phyloP scores from a whole-genome alignment of 2,113 vertebrate genomes.

The Scomber japonicus region DNA sequence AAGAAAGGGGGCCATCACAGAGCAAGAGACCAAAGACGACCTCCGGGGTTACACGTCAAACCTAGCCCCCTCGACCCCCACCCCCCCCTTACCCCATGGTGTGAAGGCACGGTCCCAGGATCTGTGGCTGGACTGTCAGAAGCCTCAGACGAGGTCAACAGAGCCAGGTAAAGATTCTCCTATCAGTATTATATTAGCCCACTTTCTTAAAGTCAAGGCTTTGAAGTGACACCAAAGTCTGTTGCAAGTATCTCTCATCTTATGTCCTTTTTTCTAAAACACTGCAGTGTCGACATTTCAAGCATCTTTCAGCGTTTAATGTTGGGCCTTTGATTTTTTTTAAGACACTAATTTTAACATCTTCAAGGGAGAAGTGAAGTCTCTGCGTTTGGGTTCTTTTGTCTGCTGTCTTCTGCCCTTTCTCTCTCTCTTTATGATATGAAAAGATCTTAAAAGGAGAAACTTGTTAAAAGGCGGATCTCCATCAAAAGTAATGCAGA shows the following conservation, averaged over 20 bases:
- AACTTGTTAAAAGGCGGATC: slow-evolving; percentile 79
- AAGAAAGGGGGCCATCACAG: slow-evolving; percentile 79
- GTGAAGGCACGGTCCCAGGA: slow-evolving; percentile 54
- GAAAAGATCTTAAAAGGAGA: slow-evolving; percentile 75
- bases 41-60: slow-evolving; percentile 79
- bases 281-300: slow-evolving; percentile 83
- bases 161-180: slow-evolving; percentile 76
- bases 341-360: slow-evolving; percentile 85
- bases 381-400: slow-evolving; percentile 80
- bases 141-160: slow-evolving; percentile 70
- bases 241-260: slow-evolving; percentile 83
- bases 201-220: slow-evolving; percentile 80
- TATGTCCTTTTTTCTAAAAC: slow-evolving; percentile 78
- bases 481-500: slow-evolving; percentile 76
- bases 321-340: slow-evolving; percentile 84
- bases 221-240: slow-evolving; percentile 87
- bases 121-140: slow-evolving; percentile 67
- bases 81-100: slow-evolving; percentile 44
- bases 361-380: slow-evolving; percentile 82
- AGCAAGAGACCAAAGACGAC: slow-evolving; percentile 78
- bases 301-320: slow-evolving; percentile 82
- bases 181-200: slow-evolving; percentile 79
- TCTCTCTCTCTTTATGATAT: slow-evolving; percentile 69
- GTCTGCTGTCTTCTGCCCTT: slow-evolving; percentile 81
- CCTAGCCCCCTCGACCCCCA: slow-evolving; percentile 64